Evolutionary conservation across 1,140 invertebrate genomes (phyloP), one percentile per base, ranked within the genome.

Genomic region (Trinorchestia longiramus): DNA sequence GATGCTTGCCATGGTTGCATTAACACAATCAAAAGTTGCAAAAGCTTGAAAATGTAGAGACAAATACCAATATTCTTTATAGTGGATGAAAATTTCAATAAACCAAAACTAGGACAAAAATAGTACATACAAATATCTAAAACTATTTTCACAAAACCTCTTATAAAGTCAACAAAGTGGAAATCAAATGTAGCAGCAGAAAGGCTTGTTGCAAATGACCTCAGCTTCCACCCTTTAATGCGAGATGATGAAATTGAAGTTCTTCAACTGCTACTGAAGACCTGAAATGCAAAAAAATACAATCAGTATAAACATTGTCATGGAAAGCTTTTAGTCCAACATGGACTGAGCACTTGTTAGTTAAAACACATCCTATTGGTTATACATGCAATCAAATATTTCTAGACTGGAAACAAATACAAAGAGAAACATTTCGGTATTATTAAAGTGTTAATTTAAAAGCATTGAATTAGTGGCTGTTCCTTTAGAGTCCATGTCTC

Each of bases 1-100:
- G 57, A 96, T 62, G 19, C 96, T 96, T 40, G 96, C 96, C 96
- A 96, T 96, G 47, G 57, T 92, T 77, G 62, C 11, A n/a, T 77
- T 36, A 11, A 23, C 28, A 77, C 62, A 77, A 77, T 23, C 11
- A 77, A 77, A 23, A 15, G 15, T 28, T 19, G 28, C 62, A 15
- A 36, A 77, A 36, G 15, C 28, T 77, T 36, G 3, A 77, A 77
- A 19, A 77, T 77, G 3, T 77, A 3, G 1, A 77, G 62, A 77
- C 62, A 77, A 77, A 28, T 77, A 77, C 36, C 1, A 77, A 23
- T 36, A 77, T 28, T 28, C 15, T 36, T 77, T 19, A 77, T 77
- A 77, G 28, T 3, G 15, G 62, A 77, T 77, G 62, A 77, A 77
- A 77, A 77, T 28, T 28, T 77, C 28, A 77, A 77, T 36, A 77